A percentile compares a stretch with the other conserved stretches of the same genome.
Evolutionary conservation across 2,888 invertebrate genomes (phyloP).

Genomic region (Drosophila percnosoma): DNA sequence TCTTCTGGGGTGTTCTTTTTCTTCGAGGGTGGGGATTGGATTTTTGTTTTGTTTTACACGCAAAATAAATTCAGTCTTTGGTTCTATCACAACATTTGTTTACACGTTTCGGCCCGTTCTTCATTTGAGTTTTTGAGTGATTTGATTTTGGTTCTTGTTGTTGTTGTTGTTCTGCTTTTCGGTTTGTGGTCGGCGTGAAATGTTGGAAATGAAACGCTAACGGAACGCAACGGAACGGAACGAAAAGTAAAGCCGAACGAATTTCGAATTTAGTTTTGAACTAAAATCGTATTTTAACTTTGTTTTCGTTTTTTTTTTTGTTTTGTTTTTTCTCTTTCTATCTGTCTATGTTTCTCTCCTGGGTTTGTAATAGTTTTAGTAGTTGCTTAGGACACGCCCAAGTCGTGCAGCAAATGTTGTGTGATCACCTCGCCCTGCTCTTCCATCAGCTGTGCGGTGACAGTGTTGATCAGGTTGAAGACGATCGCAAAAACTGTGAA

Average conservation of each 20-base stretch:
- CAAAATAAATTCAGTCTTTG: conserved; percentile 85
- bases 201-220: conserved; percentile 62
- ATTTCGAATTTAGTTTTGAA: conserved; percentile 72
- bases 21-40: conserved; percentile 32
- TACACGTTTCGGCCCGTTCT: conserved; percentile 82
- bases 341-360: conserved; percentile 53
- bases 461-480: conserved; percentile 91
- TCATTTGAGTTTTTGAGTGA: conserved; percentile 26
- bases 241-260: conserved; percentile 70
- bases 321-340: conserved; percentile 24
- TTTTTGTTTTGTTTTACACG: conserved; percentile 67
- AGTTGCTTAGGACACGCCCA: conserved; percentile 84
- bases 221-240: conserved; percentile 62
- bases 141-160: conserved; percentile 21
- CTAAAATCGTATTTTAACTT: conserved; percentile 59
- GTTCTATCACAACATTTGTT: conserved; percentile 86
- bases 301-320: conserved; percentile 17
- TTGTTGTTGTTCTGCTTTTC: conserved; percentile 34
- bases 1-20: conserved; percentile 7
- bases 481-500: conserved; percentile 97
- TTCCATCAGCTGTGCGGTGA: conserved; percentile 84
- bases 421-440: conserved; percentile 84
- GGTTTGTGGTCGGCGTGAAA: conserved; percentile 45
- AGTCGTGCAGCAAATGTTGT: conserved; percentile 85
- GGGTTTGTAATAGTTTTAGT: conserved; percentile 13